phyloP scores from a whole-genome alignment of 1,140 invertebrate species.

The Leptonema lineaticorne region DNA sequence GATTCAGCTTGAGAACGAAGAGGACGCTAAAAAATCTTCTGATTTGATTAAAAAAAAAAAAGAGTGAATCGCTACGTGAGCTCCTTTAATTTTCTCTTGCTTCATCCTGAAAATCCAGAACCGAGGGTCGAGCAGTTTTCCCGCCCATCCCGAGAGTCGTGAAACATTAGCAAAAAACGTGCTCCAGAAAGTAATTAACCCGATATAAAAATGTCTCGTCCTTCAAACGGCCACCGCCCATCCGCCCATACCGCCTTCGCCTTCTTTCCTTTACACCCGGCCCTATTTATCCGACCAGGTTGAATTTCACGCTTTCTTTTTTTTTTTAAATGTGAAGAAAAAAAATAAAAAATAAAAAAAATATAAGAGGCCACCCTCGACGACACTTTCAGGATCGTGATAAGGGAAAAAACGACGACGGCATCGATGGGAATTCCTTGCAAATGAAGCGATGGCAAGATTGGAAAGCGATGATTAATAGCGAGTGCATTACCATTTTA shows the following conservation, averaged over 20 bases:
- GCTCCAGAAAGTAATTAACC: slow-evolving; percentile 42
- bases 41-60: slow-evolving; percentile 43
- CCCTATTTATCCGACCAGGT: not conserved
- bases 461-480: slow-evolving; percentile 43
- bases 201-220: slow-evolving; percentile 39
- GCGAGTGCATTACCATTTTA: slow-evolving; percentile 41
- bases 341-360: too few relatives aligned
- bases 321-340: too few relatives aligned
- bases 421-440: slow-evolving; percentile 42
- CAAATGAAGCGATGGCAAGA: slow-evolving; percentile 42
- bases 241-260: too few relatives aligned
- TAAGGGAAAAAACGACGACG: slow-evolving; percentile 8
- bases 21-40: slow-evolving; percentile 39
- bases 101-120: slow-evolving; percentile 35
- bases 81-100: slow-evolving; percentile 26
- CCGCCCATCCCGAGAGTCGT: slow-evolving; percentile 16
- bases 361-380: too few relatives aligned
- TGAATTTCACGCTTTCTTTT: not conserved
- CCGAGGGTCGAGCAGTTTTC: slow-evolving; percentile 27
- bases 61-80: slow-evolving; percentile 36
- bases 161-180: slow-evolving; percentile 41
- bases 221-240: not conserved
- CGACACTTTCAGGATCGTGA: too few relatives aligned
- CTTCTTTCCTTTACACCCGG: not conserved
- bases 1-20: slow-evolving; percentile 22